Evolutionary conservation across 1,140 invertebrate species (phyloP).

Genomic region (Fragariocoptes setiger): DNA sequence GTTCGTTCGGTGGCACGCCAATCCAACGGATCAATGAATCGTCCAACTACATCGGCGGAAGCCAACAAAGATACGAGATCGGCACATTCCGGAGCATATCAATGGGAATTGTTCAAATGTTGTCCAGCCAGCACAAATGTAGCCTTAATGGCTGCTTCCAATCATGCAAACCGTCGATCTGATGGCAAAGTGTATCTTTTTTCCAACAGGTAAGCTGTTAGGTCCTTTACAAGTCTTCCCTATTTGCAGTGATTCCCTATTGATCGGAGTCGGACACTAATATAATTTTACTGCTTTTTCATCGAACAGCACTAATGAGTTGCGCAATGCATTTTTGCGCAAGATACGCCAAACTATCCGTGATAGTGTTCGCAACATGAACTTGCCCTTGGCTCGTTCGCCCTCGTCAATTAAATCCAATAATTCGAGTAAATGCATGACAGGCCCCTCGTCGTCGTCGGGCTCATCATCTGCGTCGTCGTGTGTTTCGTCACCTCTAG

Average conservation of each 20-base stretch:
- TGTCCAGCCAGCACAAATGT: not conserved
- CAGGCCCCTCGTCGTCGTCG: not conserved
- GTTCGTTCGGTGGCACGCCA: constrained; percentile 25
- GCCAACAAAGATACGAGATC: constrained; percentile 53
- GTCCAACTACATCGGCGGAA: constrained; percentile 10
- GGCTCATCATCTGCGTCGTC: not conserved
- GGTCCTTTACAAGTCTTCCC: not conserved
- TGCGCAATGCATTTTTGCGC: constrained; percentile 75
- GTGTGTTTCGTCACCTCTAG: too few species aligned
- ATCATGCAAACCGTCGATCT: too few species aligned
- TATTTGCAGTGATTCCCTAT: too few species aligned
- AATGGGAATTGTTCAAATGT: not conserved
- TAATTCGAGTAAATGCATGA: not conserved
- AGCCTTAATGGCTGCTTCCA: not conserved
- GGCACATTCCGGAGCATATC: not conserved
- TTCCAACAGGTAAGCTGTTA: constrained; percentile 42
- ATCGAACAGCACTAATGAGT: constrained; percentile 35
- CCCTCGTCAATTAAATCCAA: not conserved
- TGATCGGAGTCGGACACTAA: too few species aligned
- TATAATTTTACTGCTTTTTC: too few species aligned
- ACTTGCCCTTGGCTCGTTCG: constrained; percentile 30
- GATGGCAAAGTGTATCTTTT: constrained; percentile 88
- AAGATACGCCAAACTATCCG: constrained; percentile 82
- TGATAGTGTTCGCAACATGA: constrained; percentile 76
- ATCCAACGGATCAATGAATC: not conserved